Evolutionary conservation across 1,140 invertebrate genomes (phyloP).

Genomic region (Macrobrachium nipponense): DNA sequence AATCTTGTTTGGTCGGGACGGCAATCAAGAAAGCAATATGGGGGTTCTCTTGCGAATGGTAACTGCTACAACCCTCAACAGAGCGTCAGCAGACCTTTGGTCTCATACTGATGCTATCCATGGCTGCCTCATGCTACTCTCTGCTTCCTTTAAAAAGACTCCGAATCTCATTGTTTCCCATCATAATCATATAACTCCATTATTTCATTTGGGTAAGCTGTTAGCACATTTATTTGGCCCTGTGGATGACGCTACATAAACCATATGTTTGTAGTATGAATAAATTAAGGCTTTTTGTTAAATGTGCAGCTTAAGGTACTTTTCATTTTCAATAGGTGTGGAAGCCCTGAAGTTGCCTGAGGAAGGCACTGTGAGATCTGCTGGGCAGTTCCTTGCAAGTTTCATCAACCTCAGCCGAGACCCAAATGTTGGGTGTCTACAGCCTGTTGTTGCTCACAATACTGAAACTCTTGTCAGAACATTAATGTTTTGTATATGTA

Average conservation of each 20-base stretch:
- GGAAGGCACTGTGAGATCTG: slow-evolving; percentile 58
- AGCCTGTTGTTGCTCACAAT: slow-evolving; percentile 57
- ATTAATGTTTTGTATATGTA: slow-evolving; percentile 59
- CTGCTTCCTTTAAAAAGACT: slow-evolving; percentile 51
- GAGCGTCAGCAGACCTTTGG: slow-evolving; percentile 57
- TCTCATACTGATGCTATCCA: slow-evolving; percentile 60
- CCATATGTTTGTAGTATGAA: no score
- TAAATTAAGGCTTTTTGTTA: neutral
- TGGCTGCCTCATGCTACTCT: slow-evolving; percentile 45
- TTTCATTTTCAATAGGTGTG: slow-evolving; percentile 40
- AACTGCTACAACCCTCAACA: slow-evolving; percentile 35
- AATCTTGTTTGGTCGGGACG: slow-evolving; percentile 56
- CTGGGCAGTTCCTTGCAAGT: slow-evolving; percentile 44
- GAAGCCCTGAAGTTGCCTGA: slow-evolving; percentile 63
- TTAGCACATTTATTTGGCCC: neutral
- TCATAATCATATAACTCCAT: slow-evolving; percentile 52
- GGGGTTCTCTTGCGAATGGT: slow-evolving; percentile 50
- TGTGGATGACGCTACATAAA: no score
- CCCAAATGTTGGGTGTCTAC: slow-evolving; percentile 38
- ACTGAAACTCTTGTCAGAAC: slow-evolving; percentile 56
- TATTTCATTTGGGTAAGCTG: slow-evolving; percentile 51
- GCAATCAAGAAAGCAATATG: slow-evolving; percentile 53
- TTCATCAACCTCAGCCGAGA: slow-evolving; percentile 60
- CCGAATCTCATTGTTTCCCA: slow-evolving; percentile 44
- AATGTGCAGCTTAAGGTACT: neutral